phyloP scores from a whole-genome alignment of 1,140 invertebrate species.

The Tribolium madens region DNA sequence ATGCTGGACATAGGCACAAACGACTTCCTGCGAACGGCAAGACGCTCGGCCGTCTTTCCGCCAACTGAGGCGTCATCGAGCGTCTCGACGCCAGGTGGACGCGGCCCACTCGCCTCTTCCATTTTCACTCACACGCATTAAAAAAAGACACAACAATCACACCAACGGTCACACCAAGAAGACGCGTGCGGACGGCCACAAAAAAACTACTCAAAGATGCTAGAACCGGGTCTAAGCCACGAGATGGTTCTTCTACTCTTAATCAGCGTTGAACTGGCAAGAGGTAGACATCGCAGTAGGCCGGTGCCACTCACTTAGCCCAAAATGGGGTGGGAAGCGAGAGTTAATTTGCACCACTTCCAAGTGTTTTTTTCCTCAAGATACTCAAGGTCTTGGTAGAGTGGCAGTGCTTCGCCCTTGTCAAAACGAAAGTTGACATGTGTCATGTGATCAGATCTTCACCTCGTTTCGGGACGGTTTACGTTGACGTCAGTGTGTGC shows the following conservation, averaged over 20 bases:
- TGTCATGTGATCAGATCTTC: slow-evolving; percentile 3
- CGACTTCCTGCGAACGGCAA: slow-evolving; percentile 55
- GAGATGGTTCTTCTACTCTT: slow-evolving; percentile 56
- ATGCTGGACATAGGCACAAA: slow-evolving; percentile 71
- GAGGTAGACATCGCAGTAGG: slow-evolving; percentile 46
- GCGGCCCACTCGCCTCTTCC: slow-evolving; percentile 47
- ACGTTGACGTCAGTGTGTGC: background rate
- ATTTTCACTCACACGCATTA: slow-evolving; percentile 45
- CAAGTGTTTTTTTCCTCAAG: background rate
- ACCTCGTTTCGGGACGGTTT: background rate
- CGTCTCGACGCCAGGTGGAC: slow-evolving; percentile 50
- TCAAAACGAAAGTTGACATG: slow-evolving; percentile 35
- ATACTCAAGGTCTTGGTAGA: slow-evolving; percentile 9
- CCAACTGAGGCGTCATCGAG: slow-evolving; percentile 20
- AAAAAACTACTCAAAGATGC: slow-evolving; percentile 36
- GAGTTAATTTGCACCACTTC: background rate
- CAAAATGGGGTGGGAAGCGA: slow-evolving; percentile 53
- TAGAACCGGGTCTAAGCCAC: slow-evolving; percentile 41
- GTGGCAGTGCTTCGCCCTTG: slow-evolving; percentile 22
- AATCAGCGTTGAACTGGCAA: slow-evolving; percentile 55
- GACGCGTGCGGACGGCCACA: slow-evolving; percentile 42
- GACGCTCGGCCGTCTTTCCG: slow-evolving; percentile 46
- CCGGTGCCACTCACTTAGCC: slow-evolving; percentile 51
- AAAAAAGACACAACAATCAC: background rate
- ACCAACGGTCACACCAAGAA: background rate